Evolutionary conservation across 2,888 invertebrate species (phyloP), one percentile per base, ranked within the genome.

Genomic region (Tigriopus californicus): DNA sequence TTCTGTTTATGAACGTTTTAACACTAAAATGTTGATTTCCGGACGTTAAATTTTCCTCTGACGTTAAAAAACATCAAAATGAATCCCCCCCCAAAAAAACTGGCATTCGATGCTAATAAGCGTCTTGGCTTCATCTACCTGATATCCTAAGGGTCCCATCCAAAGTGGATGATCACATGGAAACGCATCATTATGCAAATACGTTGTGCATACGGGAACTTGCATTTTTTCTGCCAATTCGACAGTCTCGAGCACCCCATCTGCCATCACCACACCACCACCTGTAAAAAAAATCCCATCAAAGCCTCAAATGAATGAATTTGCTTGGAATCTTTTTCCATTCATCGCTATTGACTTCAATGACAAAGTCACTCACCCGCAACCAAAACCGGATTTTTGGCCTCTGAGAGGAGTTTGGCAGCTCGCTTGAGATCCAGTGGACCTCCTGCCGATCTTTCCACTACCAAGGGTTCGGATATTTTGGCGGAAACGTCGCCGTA

Each of bases 221-320:
- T 49, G 33, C 24, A 58, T 41, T 22, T 15, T 10, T 24, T 60
- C 60, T 42, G 60, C 60, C n/a, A 60, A 46, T n/a, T 40, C 44
- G 2, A 41, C 24, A 54, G 22, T 41, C 8, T 33, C 53, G 20
- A n/a, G 42, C 5, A 60, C 46, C 3, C 53, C 60, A 42, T 52
- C 60, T 13, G 42, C 52, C 60, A 60, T 60, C 11, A 60, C 53
- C 20, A 60, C 60, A 20, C 60, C 60, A 40, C 60, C 60, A 42
- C 60, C 60, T 41, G 60, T n/a, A n/a, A n/a, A n/a, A 33, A 33
- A 33, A 8, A 33, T 33, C 33, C 33, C 33, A 33, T 33, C 8
- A 33, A 33, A 33, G 4, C 8, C 33, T 8, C 33, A 3, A 5
- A 33, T 33, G 33, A 33, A 33, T 33, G 33, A 33, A 33, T 33